Evolutionary conservation across 2,888 invertebrate species (phyloP), one percentile per base, ranked within the genome.

Genomic region (Ochropleura leucogaster): DNA sequence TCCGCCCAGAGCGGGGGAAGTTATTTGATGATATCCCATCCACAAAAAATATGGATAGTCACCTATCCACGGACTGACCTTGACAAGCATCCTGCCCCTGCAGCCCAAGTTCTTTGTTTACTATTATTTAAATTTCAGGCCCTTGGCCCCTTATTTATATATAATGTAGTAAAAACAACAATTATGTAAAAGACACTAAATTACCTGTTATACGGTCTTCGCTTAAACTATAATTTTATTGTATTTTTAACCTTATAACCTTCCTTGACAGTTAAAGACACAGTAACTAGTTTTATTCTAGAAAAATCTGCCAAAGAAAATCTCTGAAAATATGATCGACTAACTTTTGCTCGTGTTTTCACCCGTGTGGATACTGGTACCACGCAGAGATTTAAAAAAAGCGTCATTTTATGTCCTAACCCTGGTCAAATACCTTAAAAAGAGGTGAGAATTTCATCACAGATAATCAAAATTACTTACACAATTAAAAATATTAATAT

Each of bases 141-240:
- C 14, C 6, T 53, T 47, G 20, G 20, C 46, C 60, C 51, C 75
- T 47, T 51, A 46, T 42, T 75, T 18, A 60, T 63, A 63, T 20
- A 46, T 63, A 57, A 72, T 67, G n/a, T 40, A 62, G 30, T 30
- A 30, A 30, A 30, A 40, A 46, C 51, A 53, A 42, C 53, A 67
- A 80, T 68, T 68, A 79, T 68, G 60, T 79, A 68, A 49, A 68
- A 14, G 68, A 78, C 16, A 68, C 53, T 18, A 18, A 68, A n/a
- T 30, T 40, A 66, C 2, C 16, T 49, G 67, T 30, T 30, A 30
- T 30, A 30, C 30, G 30, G 30, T 30, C 30, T 30, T 30, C 40
- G 30, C 49, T 74, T 7, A 80, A 63, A 74, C 49, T 12, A 46
- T 71, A 55, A 65, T 71, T 68, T 64, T 71, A 73, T 71, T 68